Evolutionary conservation across 1,140 invertebrate genomes (phyloP).

Genomic region (Belonocnema kinseyi): DNA sequence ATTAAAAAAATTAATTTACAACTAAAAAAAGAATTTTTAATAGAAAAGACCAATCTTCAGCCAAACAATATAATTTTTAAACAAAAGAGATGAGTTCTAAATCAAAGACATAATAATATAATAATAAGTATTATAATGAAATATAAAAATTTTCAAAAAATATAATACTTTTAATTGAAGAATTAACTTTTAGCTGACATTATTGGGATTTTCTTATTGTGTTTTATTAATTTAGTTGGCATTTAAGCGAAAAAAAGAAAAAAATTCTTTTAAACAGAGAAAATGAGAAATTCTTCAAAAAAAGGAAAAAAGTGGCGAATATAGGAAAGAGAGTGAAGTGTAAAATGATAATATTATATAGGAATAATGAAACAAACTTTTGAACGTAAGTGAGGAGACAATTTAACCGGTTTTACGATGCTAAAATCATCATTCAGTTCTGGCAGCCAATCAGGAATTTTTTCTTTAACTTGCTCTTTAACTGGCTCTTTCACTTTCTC

Average conservation of each 20-base stretch:
- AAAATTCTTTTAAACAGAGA: too few species aligned
- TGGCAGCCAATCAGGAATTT: slow-evolving; percentile 68
- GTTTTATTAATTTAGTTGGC: too few species aligned
- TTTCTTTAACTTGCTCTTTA: slow-evolving; percentile 36
- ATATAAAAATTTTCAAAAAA: slow-evolving; percentile 36
- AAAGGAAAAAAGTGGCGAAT: too few species aligned
- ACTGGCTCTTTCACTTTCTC: slow-evolving; percentile 24
- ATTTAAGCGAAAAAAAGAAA: too few species aligned
- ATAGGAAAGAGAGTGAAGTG: neutral
- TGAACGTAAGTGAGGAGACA: slow-evolving; percentile 80
- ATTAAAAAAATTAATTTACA: too few species aligned
- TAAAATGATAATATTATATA: slow-evolving; percentile 37
- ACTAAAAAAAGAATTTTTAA: too few species aligned
- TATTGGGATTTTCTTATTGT: too few species aligned
- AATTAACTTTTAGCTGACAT: too few species aligned
- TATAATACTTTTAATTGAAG: neutral
- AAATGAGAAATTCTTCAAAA: too few species aligned
- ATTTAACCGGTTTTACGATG: slow-evolving; percentile 78
- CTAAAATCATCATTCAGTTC: slow-evolving; percentile 72
- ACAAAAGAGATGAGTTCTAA: too few species aligned
- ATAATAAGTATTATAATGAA: neutral
- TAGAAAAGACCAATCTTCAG: too few species aligned
- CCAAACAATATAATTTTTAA: too few species aligned
- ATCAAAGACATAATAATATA: neutral
- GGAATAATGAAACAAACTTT: slow-evolving; percentile 73